Percentiles rank a stretch among this genome's conserved stretches.
Conservation (phyloP, 2,113 vertebrate species). For the Danionella cerebrum region DNA sequence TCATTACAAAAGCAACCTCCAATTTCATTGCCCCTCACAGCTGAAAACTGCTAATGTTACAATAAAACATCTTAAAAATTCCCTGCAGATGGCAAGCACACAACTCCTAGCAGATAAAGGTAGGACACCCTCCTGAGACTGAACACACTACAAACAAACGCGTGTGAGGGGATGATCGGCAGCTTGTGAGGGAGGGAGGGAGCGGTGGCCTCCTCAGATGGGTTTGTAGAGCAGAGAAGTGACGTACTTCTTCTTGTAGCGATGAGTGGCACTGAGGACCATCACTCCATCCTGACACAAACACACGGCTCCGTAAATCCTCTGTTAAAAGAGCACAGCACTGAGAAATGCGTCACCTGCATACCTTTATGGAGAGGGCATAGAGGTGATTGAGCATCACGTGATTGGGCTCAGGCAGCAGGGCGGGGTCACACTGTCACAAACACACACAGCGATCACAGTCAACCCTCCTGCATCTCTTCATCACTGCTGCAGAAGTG, state of each 20-base stretch:
- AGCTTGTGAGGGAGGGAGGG: no score
- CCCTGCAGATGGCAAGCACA: no score
- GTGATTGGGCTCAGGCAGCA: slow-evolving; percentile 94
- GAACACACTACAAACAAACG: no score
- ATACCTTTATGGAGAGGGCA: slow-evolving; percentile 92
- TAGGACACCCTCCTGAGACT: no score
- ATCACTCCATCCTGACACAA: slow-evolving; percentile 83
- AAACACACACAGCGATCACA: not conserved
- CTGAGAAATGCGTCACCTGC: not conserved
- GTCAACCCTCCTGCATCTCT: no score
- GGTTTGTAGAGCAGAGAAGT: slow-evolving; percentile 83
- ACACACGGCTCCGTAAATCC: not conserved
- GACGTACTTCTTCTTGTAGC: slow-evolving; percentile 98
- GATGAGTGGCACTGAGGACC: slow-evolving; percentile 93
- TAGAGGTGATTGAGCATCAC: slow-evolving; percentile 98
- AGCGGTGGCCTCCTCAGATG: slow-evolving; percentile 38
- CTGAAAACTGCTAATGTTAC: no score
- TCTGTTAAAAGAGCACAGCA: not conserved
- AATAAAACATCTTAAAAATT: no score
- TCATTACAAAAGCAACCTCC: no score
- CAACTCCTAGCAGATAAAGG: no score
- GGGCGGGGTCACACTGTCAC: slow-evolving; percentile 86
- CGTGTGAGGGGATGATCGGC: no score
- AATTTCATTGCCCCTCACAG: no score
- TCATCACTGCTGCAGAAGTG: no score